Conservation (phyloP, 2,113 vertebrate genomes). For the Tricholaema leucomelas region DNA sequence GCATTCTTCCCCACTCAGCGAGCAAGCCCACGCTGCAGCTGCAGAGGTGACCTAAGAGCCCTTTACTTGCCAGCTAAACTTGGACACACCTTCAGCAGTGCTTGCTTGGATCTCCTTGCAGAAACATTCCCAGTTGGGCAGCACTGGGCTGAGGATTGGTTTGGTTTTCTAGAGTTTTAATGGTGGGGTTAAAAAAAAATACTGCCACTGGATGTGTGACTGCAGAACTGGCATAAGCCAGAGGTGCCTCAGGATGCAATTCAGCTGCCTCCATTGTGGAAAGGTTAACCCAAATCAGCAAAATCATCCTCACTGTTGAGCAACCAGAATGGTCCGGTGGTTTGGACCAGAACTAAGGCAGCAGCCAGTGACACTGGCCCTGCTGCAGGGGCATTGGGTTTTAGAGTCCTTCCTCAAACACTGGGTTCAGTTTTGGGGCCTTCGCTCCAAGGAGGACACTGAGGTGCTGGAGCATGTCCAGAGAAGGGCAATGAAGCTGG, state of each 20-base stretch:
- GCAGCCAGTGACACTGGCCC: background rate
- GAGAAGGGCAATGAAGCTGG: no score
- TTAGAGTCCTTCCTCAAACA: background rate
- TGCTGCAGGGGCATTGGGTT: background rate
- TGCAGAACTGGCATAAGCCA: background rate
- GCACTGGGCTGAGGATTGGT: background rate
- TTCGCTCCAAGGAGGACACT: no score
- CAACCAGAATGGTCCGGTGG: background rate
- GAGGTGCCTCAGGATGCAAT: background rate
- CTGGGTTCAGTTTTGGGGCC: no score
- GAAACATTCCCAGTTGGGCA: background rate
- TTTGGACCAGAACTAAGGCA: background rate
- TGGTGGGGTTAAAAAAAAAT: background rate
- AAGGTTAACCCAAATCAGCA: background rate
- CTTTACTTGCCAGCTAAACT: background rate
- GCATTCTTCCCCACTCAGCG: background rate
- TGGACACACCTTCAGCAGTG: background rate
- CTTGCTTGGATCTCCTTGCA: background rate
- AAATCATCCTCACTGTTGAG: background rate
- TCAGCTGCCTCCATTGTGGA: background rate
- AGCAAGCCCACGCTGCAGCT: constrained; percentile 33
- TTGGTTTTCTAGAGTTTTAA: background rate
- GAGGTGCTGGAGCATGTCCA: no score
- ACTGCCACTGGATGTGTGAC: background rate
- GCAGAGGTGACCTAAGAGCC: background rate